Evolutionary conservation across 2,888 invertebrate genomes (phyloP), one percentile per base, ranked within the genome.

Genomic region (Pristionchus fissidentatus): DNA sequence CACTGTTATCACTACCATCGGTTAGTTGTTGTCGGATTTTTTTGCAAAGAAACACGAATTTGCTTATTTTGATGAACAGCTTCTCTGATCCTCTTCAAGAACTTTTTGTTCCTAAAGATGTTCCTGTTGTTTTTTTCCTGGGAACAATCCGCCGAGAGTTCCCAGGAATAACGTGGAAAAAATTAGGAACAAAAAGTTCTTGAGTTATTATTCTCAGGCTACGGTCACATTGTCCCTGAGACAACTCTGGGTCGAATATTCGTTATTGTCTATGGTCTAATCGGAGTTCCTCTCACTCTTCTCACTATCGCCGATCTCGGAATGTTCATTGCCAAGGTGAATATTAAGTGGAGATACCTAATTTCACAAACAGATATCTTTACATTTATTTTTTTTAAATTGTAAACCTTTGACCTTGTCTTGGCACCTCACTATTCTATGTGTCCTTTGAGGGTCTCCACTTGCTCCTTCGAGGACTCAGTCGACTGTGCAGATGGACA

Each of bases 1-100:
- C 84, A 91, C 91, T 0, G 89, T 91, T 7, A 91, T 91, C 83
- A 91, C 91, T 0, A 91, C 91, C 29, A 91, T 91, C 46, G 91
- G 90, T 89, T 35, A 84, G 46, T 1, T 38, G 10, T 10, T 10
- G 49, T 49, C 10, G n/a, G n/a, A n/a, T n/a, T n/a, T n/a, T n/a
- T n/a, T n/a, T n/a, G n/a, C n/a, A n/a, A n/a, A n/a, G n/a, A n/a
- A n/a, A n/a, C n/a, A n/a, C n/a, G n/a, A n/a, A n/a, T n/a, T n/a
- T n/a, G n/a, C n/a, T n/a, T n/a, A n/a, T n/a, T n/a, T n/a, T n/a
- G n/a, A n/a, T n/a, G 35, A n/a, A n/a, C n/a, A n/a, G n/a, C n/a
- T n/a, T n/a, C n/a, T n/a, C n/a, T n/a, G n/a, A n/a, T n/a, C n/a
- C n/a, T n/a, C n/a, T n/a, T n/a, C n/a, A n/a, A n/a, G n/a, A n/a